These are phyloP conservation scores for Ennomos quercinarius DNA, from an alignment of 2,888 invertebrate genomes.

Conservation along the genomic window DNA sequence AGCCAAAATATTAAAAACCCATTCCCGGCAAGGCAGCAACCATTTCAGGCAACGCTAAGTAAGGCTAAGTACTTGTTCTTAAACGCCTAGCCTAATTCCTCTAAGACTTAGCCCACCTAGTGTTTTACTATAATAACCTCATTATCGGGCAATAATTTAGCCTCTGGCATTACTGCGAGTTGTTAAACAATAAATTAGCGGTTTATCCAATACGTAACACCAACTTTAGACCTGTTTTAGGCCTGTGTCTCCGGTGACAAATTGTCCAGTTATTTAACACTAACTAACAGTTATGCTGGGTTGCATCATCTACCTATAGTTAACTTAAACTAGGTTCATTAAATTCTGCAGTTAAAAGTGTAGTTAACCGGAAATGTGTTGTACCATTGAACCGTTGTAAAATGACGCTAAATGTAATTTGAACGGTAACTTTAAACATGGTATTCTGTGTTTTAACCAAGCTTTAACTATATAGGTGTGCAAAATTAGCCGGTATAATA, in stretches of 20 bases:
- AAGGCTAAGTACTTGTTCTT: not conserved
- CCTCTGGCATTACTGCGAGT: slow-evolving; percentile 23
- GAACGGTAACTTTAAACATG: too few species aligned
- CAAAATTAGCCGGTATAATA: too few species aligned
- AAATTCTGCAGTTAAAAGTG: too few species aligned
- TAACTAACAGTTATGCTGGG: slow-evolving; percentile 1
- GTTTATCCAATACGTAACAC: slow-evolving; percentile 13
- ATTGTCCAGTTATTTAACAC: slow-evolving; percentile 21
- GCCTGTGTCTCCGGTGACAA: slow-evolving; percentile 14
- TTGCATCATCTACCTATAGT: too few species aligned
- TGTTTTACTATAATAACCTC: slow-evolving; percentile 34
- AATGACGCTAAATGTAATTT: too few species aligned
- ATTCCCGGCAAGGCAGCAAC: not conserved
- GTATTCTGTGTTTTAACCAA: too few species aligned
- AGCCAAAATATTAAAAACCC: too few species aligned
- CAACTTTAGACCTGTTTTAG: slow-evolving; percentile 13
- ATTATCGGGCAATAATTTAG: slow-evolving; percentile 36
- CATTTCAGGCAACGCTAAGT: not conserved
- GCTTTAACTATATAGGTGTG: too few species aligned
- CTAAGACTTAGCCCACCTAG: slow-evolving; percentile 29
- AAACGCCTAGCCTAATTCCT: too few species aligned
- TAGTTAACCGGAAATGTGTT: too few species aligned
- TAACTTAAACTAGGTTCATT: too few species aligned
- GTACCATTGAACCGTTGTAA: too few species aligned
- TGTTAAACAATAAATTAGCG: slow-evolving; percentile 26